A percentile compares a stretch with the other conserved stretches of the same genome.
Evolutionary conservation across 2,888 invertebrate genomes (phyloP).

Genomic region (Drosophila greeni): DNA sequence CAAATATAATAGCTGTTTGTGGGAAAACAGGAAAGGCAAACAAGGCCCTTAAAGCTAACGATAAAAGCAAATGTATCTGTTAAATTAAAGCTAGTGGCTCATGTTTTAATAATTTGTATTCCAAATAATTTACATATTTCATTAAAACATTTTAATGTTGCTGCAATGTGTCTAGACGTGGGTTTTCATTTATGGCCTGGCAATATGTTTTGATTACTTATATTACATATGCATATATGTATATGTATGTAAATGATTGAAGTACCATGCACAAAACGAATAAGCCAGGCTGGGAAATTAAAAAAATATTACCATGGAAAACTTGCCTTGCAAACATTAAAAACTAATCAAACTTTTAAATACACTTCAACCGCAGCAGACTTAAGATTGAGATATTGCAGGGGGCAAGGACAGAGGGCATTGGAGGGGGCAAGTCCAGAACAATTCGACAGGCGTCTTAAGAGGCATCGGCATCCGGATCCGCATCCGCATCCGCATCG

Average conservation of each 20-base stretch:
- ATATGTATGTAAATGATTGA: neutral
- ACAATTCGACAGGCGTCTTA: constrained; percentile 72
- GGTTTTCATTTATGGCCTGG: constrained; percentile 68
- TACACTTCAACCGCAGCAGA: constrained; percentile 72
- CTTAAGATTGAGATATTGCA: constrained; percentile 63
- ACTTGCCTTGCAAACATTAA: constrained; percentile 66
- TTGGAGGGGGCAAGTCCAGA: constrained; percentile 16
- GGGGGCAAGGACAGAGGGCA: constrained; percentile 27
- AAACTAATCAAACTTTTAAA: constrained; percentile 75
- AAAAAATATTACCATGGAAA: constrained; percentile 35
- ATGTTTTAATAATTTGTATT: neutral
- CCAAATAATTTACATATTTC: constrained; percentile 64
- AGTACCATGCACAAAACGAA: constrained; percentile 9
- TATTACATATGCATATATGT: constrained; percentile 44
- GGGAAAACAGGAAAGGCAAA: constrained; percentile 10
- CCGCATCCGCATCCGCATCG: constrained; percentile 13
- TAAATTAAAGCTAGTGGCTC: neutral
- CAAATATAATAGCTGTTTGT: constrained; percentile 48
- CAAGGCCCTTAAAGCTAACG: neutral
- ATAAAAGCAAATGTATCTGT: neutral
- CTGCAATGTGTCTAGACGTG: constrained; percentile 71
- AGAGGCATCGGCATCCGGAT: constrained; percentile 50
- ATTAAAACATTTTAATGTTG: constrained; percentile 57
- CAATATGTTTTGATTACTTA: constrained; percentile 69
- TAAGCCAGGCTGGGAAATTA: constrained; percentile 27